These are phyloP conservation scores for Tetropium fuscum DNA, from an alignment of 2,888 invertebrate genomes.

Conservation along the genomic window DNA sequence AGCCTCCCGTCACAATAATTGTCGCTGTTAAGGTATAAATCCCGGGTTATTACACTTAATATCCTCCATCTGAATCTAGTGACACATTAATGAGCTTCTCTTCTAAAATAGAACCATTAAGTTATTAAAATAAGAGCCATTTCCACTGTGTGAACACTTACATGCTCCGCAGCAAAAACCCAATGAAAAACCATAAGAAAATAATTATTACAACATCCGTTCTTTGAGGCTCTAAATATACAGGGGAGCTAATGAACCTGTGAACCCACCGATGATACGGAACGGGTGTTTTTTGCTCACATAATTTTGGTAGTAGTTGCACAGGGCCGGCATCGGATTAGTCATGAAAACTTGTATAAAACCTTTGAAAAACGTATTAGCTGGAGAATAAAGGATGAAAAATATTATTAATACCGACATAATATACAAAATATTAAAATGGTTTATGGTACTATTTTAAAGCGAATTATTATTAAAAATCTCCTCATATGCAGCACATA, in stretches of 20 bases:
- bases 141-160: constrained; percentile 17
- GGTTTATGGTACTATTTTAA: no score
- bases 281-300: constrained; percentile 38
- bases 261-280: constrained; percentile 48
- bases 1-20: no score
- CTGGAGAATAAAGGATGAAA: no score
- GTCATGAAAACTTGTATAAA: no score
- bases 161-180: neutral
- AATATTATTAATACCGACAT: no score
- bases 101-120: constrained; percentile 5
- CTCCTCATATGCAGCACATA: no score
- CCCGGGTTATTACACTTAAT: neutral
- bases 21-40: no score
- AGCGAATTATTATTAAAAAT: no score
- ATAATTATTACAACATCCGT: constrained; percentile 22
- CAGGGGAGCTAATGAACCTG: constrained; percentile 44
- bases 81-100: constrained; percentile 9
- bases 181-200: constrained; percentile 13
- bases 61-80: neutral
- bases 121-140: constrained; percentile 20
- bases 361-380: no score
- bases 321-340: no score
- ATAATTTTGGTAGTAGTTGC: no score
- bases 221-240: constrained; percentile 15
- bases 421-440: no score